Evolutionary conservation across 2,888 invertebrate species (phyloP).

Genomic region (Hedya salicella): DNA sequence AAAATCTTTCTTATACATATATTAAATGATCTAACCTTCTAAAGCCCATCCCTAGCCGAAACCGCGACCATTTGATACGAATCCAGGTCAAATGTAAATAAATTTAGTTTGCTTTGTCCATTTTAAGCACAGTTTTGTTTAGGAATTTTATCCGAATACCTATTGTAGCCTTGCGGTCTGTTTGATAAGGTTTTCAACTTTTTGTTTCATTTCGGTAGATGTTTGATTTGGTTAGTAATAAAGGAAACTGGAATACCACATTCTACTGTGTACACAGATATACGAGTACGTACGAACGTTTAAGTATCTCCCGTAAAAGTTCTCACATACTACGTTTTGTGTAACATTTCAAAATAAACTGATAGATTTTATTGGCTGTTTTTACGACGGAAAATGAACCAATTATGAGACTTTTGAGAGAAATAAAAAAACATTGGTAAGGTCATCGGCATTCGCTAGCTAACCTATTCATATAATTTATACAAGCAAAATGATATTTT

Average conservation of each 20-base stretch:
- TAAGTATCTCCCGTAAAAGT: too few relatives aligned
- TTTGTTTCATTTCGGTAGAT: constrained; percentile 8
- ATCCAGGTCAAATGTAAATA: constrained; percentile 44
- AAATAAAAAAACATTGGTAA: too few relatives aligned
- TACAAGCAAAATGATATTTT: too few relatives aligned
- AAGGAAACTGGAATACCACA: constrained; percentile 14
- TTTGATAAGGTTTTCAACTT: constrained; percentile 27
- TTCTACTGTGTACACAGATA: background rate
- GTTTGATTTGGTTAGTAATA: constrained; percentile 28
- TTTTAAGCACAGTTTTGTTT: constrained; percentile 42
- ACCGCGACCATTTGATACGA: constrained; percentile 38
- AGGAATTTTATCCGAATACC: constrained; percentile 27
- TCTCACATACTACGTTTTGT: too few relatives aligned
- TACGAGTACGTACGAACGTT: too few relatives aligned
- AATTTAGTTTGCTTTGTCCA: constrained; percentile 42
- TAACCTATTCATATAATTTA: too few relatives aligned
- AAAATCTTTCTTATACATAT: too few relatives aligned
- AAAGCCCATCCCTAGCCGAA: constrained; percentile 23
- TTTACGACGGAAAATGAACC: too few relatives aligned
- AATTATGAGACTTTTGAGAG: too few relatives aligned
- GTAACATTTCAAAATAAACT: too few relatives aligned
- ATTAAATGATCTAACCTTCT: background rate
- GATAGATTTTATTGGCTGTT: too few relatives aligned
- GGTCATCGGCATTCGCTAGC: too few relatives aligned
- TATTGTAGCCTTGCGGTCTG: constrained; percentile 33